Evolutionary conservation across 2,113 vertebrate genomes (phyloP).

Genomic region (Leptodactylus fuscus): DNA sequence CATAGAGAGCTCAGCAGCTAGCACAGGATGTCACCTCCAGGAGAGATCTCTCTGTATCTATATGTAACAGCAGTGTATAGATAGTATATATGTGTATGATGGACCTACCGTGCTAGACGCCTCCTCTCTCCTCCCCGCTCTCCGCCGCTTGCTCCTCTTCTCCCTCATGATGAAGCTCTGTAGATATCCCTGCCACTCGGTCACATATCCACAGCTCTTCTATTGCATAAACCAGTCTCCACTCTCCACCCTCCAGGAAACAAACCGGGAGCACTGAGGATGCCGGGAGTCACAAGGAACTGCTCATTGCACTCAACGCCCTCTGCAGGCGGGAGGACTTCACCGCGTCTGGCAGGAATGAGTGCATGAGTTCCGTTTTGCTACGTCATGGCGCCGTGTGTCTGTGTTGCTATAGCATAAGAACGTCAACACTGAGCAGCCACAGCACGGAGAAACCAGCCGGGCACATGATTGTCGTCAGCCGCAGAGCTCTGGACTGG

Average conservation of each 20-base stretch:
- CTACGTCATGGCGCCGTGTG: neutral
- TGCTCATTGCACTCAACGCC: neutral
- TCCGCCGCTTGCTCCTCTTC: conserved; percentile 22
- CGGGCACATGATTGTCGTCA: conserved; percentile 39
- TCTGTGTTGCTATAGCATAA: neutral
- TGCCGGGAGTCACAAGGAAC: neutral
- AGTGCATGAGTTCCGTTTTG: no score
- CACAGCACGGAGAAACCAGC: neutral
- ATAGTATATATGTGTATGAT: no score
- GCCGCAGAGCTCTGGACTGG: conserved; percentile 36
- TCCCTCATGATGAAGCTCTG: conserved; percentile 43
- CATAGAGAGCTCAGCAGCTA: no score
- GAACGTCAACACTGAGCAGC: neutral
- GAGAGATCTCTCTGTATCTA: no score
- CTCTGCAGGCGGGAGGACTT: neutral
- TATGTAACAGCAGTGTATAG: no score
- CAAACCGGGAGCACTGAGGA: neutral
- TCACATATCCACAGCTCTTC: neutral
- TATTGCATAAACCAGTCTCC: conserved; percentile 18
- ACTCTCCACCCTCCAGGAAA: neutral
- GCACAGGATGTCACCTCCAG: no score
- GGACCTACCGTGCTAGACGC: neutral
- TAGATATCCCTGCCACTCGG: neutral
- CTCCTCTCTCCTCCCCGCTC: neutral
- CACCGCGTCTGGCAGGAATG: no score